Evolutionary conservation across 2,113 vertebrate genomes (phyloP).

Genomic region (Acanthisitta chloris): DNA sequence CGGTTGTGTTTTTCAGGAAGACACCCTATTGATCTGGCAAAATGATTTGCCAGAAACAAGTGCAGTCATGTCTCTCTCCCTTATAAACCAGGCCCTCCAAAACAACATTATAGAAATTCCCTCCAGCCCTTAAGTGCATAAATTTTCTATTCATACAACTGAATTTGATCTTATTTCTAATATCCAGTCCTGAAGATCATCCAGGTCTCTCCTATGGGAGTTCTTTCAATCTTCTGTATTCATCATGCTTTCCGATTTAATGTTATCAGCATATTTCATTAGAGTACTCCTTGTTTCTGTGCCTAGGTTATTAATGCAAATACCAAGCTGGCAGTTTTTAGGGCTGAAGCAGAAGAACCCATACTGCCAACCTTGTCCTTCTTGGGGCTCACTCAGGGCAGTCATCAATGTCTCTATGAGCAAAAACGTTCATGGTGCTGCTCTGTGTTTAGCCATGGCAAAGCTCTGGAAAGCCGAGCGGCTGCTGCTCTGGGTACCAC

Average conservation of each 20-base stretch:
- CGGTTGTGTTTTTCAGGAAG: conserved; percentile 29
- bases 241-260: not conserved
- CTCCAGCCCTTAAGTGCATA: conserved; percentile 27
- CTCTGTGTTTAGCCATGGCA: accelerated
- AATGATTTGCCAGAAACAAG: conserved; percentile 17
- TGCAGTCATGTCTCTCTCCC: not conserved
- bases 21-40: conserved; percentile 15
- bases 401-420: not conserved
- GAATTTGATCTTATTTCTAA: not conserved
- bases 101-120: not conserved
- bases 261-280: not conserved
- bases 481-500: not conserved
- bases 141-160: not conserved
- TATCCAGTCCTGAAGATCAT: not conserved
- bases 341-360: not conserved
- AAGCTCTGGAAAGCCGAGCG: not conserved
- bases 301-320: not conserved
- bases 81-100: not conserved
- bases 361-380: not conserved
- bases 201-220: not conserved
- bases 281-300: not conserved
- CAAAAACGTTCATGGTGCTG: not conserved
- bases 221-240: not conserved
- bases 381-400: not conserved
- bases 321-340: not conserved